Percentiles rank a stretch among this genome's conserved stretches.
Evolutionary conservation across 2,888 invertebrate species (phyloP).

Genomic region (Monopis laevigella): DNA sequence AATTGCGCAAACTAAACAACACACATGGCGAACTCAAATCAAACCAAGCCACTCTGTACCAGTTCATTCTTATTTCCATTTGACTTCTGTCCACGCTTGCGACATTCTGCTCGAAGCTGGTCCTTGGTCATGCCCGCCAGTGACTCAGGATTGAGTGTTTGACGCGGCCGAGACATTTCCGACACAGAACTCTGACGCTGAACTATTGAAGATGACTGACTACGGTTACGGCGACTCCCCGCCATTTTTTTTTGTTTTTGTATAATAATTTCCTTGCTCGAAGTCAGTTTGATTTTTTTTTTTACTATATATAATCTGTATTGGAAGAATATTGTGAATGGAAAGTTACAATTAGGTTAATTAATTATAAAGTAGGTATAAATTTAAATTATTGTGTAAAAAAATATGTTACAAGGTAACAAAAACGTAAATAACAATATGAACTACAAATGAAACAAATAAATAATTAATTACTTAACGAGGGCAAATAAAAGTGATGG

Average conservation of each 20-base stretch:
- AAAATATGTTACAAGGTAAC: no score
- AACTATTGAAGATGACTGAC: slow-evolving; percentile 46
- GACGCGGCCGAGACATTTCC: slow-evolving; percentile 51
- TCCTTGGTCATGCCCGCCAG: slow-evolving; percentile 73
- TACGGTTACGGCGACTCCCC: slow-evolving; percentile 51
- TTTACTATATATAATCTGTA: no score
- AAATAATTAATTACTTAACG: no score
- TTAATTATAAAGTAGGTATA: no score
- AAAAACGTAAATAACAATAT: no score
- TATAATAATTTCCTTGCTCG: no score
- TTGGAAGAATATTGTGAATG: no score
- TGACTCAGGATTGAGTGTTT: slow-evolving; percentile 54
- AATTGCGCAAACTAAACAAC: not conserved
- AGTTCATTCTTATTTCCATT: slow-evolving; percentile 76
- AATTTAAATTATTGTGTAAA: no score
- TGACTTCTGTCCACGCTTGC: slow-evolving; percentile 74
- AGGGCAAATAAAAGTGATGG: no score
- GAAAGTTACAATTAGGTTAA: no score
- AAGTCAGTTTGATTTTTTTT: no score
- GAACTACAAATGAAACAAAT: no score
- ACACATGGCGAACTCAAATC: not conserved
- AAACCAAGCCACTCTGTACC: slow-evolving; percentile 53
- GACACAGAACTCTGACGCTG: slow-evolving; percentile 52
- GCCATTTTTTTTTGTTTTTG: slow-evolving; percentile 36
- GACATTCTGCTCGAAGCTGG: slow-evolving; percentile 73